Percentiles rank a stretch among this genome's conserved stretches.
Evolutionary conservation across 2,888 invertebrate species (phyloP).

Genomic region (Amiota mariae): DNA sequence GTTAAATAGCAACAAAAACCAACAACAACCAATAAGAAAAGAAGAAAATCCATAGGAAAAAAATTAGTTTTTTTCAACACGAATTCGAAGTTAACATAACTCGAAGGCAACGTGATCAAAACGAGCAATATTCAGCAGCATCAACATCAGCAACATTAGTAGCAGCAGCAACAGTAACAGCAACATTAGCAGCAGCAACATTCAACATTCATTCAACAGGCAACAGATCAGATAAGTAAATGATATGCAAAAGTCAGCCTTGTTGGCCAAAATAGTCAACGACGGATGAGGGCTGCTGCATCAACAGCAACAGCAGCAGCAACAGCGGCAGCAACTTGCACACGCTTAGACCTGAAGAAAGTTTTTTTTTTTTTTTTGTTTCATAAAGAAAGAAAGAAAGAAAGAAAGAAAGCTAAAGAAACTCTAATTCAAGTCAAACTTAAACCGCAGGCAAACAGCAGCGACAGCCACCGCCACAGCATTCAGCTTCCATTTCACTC

Average conservation of each 20-base stretch:
- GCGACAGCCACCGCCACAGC: too few species aligned
- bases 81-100: slow-evolving; percentile 25
- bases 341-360: neutral
- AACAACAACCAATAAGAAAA: neutral
- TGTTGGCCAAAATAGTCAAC: too few species aligned
- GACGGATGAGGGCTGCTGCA: too few species aligned
- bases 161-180: neutral
- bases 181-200: slow-evolving; percentile 1
- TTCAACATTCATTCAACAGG: neutral
- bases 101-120: slow-evolving; percentile 17
- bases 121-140: slow-evolving; percentile 16
- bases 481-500: too few species aligned
- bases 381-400: neutral
- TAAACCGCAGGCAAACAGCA: too few species aligned
- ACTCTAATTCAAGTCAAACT: too few species aligned
- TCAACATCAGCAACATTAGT: neutral
- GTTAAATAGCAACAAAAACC: neutral
- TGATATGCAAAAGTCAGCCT: too few species aligned
- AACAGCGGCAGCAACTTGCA: too few species aligned
- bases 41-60: neutral
- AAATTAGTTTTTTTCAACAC: slow-evolving; percentile 20
- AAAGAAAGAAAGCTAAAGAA: too few species aligned
- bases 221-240: neutral
- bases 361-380: neutral
- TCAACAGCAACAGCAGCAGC: too few species aligned